phyloP scores from a whole-genome alignment of 2,797 vertebrate genomes.

The Ptychobarbus kaznakovi region DNA sequence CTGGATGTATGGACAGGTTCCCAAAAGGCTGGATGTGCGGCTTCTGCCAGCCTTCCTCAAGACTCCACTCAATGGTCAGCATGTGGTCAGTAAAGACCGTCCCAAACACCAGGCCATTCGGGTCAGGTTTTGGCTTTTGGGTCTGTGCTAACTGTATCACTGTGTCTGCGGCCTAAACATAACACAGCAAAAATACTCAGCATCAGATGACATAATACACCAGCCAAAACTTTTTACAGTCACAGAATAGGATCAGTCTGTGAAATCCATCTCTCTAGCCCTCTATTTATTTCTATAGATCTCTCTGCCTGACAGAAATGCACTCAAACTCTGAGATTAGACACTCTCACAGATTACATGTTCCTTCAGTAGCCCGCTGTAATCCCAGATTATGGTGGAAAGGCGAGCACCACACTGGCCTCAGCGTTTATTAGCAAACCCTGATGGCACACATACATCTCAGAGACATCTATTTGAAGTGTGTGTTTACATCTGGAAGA shows the following conservation, averaged over 20 bases:
- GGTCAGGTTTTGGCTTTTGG: slow-evolving; percentile 79
- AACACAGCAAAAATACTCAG: background rate
- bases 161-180: slow-evolving; percentile 82
- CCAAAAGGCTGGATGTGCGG: slow-evolving; percentile 85
- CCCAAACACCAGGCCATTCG: slow-evolving; percentile 79
- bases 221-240: background rate
- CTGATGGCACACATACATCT: background rate
- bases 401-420: slow-evolving; percentile 22
- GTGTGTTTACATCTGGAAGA: background rate
- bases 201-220: background rate
- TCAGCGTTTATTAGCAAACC: background rate
- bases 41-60: slow-evolving; percentile 83
- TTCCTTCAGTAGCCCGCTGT: slow-evolving; percentile 54
- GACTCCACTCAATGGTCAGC: slow-evolving; percentile 87
- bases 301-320: slow-evolving; percentile 26
- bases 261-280: background rate
- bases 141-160: slow-evolving; percentile 76
- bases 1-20: slow-evolving; percentile 87
- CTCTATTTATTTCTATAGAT: background rate
- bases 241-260: background rate
- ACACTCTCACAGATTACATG: slow-evolving; percentile 58
- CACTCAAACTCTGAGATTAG: slow-evolving; percentile 65
- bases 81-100: slow-evolving; percentile 91
- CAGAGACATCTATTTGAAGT: background rate
- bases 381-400: slow-evolving; percentile 75